Percentiles rank a stretch among this genome's conserved stretches.
phyloP scores from a whole-genome alignment of 2,113 vertebrate genomes.

The Nibea coibor region DNA sequence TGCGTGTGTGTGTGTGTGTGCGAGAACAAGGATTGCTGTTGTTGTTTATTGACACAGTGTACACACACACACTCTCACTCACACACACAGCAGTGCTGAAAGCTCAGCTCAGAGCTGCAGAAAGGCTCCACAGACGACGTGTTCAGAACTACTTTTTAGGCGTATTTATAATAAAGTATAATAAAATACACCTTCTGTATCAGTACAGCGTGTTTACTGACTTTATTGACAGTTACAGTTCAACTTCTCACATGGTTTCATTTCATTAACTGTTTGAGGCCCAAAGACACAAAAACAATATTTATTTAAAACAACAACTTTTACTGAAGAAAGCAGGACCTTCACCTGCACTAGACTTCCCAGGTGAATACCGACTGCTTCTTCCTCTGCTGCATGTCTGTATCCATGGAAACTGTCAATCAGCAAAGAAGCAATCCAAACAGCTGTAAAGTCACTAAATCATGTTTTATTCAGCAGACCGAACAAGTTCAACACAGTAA shows the following conservation, averaged over 20 bases:
- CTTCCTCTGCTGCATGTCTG: neutral
- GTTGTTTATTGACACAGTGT: conserved; percentile 42
- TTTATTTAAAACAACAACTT: too few species aligned
- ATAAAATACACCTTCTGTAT: too few species aligned
- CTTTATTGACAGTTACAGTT: neutral
- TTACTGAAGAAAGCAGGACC: neutral
- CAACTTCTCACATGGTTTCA: neutral
- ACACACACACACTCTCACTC: conserved; percentile 1
- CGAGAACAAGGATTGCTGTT: conserved; percentile 20
- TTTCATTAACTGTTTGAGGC: neutral
- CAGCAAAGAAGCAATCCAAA: neutral
- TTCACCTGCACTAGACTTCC: neutral
- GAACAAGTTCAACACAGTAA: neutral
- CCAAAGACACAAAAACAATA: neutral
- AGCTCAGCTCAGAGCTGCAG: neutral
- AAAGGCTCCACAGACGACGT: neutral
- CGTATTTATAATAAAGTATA: neutral
- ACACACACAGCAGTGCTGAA: neutral
- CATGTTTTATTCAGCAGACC: conserved; percentile 36
- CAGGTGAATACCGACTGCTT: neutral
- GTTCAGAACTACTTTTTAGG: conserved; percentile 14
- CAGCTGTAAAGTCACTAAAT: neutral
- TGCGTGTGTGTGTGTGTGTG: conserved; percentile 21
- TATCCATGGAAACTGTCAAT: neutral
- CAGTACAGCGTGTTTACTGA: neutral